Percentiles rank a stretch among this genome's conserved stretches.
These are phyloP conservation scores for Coronaproctus castanopsis DNA, from an alignment of 2,888 invertebrate species.

Conservation along the genomic window DNA sequence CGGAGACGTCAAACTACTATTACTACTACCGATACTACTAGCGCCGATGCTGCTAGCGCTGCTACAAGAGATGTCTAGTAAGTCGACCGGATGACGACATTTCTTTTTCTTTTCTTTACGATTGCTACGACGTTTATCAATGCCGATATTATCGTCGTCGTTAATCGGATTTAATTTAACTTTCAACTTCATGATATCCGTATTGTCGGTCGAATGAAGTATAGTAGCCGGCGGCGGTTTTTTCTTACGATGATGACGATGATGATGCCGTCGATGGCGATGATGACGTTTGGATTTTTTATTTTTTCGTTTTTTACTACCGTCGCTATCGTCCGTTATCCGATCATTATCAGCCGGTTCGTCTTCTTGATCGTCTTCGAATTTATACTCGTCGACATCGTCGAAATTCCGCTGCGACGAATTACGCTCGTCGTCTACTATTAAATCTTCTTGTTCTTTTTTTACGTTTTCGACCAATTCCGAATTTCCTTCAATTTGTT, in stretches of 20 bases:
- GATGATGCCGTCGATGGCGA: constrained; percentile 19
- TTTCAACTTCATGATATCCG: constrained; percentile 21
- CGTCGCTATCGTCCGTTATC: constrained; percentile 8
- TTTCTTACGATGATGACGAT: constrained; percentile 20
- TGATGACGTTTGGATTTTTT: constrained; percentile 20
- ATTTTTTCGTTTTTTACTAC: constrained; percentile 17
- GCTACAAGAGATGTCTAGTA: no score
- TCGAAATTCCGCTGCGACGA: no score
- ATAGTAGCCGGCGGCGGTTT: constrained; percentile 21
- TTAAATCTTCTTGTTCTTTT: no score
- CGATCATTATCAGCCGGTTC: constrained; percentile 10
- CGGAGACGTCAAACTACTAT: no score
- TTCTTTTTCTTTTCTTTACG: constrained; percentile 10
- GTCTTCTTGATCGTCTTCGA: constrained; percentile 11
- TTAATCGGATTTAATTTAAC: constrained; percentile 20
- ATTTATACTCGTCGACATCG: constrained; percentile 11
- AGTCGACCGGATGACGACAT: no score
- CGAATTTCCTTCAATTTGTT: no score
- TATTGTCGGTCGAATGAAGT: constrained; percentile 20
- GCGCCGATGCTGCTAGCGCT: constrained; percentile 5
- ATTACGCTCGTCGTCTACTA: no score
- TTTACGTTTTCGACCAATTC: background rate
- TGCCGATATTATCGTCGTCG: constrained; percentile 7
- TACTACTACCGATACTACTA: no score
- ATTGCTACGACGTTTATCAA: constrained; percentile 10